Evolutionary conservation across 2,797 vertebrate genomes (phyloP).

Genomic region (Lagorchestes hirsutus): DNA sequence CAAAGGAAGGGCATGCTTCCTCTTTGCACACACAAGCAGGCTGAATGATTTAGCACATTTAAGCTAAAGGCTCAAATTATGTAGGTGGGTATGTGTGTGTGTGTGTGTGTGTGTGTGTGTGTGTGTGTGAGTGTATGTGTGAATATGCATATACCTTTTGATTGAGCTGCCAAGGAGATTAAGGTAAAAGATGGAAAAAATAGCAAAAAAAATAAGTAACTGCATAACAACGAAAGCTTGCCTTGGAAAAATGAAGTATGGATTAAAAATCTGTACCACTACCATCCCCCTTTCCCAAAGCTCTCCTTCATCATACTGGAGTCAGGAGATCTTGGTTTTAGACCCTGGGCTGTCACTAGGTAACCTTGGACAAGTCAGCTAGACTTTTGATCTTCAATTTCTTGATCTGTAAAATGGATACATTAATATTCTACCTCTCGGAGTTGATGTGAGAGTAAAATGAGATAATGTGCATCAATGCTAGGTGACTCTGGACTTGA

Average conservation of each 20-base stretch:
- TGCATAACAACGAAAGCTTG: not conserved
- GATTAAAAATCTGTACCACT: not conserved
- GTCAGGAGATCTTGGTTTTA: not conserved
- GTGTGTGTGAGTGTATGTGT: too few species aligned
- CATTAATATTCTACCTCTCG: not conserved
- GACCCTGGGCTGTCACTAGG: not conserved
- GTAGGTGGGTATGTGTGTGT: not conserved
- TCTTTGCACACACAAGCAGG: not conserved
- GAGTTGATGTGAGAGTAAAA: not conserved
- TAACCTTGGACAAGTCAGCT: not conserved
- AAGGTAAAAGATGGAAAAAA: conserved; percentile 7
- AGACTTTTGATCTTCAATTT: not conserved
- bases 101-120: not conserved
- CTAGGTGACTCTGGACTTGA: not conserved
- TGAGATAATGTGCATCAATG: not conserved
- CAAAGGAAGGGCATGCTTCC: not conserved
- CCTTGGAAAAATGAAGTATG: conserved; percentile 6
- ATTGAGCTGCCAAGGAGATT: conserved; percentile 6
- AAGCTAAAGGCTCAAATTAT: not conserved
- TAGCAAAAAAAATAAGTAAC: not conserved
- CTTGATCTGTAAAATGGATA: not conserved
- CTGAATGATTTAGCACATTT: not conserved
- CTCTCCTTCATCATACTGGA: not conserved
- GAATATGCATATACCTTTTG: not conserved
- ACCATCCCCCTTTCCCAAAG: not conserved